phyloP scores from a whole-genome alignment of 2,888 invertebrate species.

The Pyrochroa serraticornis region DNA sequence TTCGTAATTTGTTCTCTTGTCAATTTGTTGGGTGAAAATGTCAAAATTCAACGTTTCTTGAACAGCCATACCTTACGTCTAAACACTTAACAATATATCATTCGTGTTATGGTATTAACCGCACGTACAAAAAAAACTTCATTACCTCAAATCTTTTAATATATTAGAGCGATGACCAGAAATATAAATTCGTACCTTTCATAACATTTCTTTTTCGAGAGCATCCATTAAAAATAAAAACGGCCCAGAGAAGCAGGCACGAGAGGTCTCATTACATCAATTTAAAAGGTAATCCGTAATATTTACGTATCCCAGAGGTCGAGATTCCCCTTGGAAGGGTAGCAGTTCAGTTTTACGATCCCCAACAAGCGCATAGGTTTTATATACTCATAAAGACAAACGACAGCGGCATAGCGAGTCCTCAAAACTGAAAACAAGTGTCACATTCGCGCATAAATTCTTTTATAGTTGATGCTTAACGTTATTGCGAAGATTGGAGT shows the following conservation, averaged over 20 bases:
- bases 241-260: background rate
- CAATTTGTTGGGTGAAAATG: too few relatives aligned
- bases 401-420: constrained; percentile 36
- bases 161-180: too few relatives aligned
- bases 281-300: constrained; percentile 38
- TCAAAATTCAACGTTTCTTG: too few relatives aligned
- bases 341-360: constrained; percentile 41
- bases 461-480: constrained; percentile 34
- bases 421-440: constrained; percentile 46
- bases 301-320: constrained; percentile 37
- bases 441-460: constrained; percentile 45
- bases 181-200: background rate
- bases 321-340: constrained; percentile 31
- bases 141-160: too few relatives aligned
- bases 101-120: too few relatives aligned
- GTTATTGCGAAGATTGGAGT: constrained; percentile 32
- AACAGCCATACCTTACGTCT: too few relatives aligned
- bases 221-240: too few relatives aligned
- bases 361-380: constrained; percentile 45
- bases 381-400: constrained; percentile 45
- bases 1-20: too few relatives aligned
- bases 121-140: too few relatives aligned
- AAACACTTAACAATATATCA: too few relatives aligned
- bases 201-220: too few relatives aligned
- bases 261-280: constrained; percentile 38